These are phyloP conservation scores for Habrosyne pyritoides DNA, from an alignment of 2,888 invertebrate genomes.

Conservation along the genomic window DNA sequence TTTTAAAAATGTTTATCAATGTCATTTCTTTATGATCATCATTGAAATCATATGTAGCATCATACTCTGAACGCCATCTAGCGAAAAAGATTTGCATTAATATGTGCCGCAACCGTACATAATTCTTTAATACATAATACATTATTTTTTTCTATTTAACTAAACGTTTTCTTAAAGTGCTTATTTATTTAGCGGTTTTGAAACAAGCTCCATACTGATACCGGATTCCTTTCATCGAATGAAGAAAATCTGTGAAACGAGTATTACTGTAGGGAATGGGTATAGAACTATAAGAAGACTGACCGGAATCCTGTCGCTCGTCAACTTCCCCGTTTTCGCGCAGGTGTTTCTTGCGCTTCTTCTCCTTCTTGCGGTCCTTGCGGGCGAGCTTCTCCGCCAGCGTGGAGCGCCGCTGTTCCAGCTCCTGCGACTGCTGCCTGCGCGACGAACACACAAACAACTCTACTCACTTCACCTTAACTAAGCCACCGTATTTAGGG, in stretches of 20 bases:
- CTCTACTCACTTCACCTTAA: not conserved
- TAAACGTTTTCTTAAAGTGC: too few relatives aligned
- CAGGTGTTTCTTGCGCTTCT: slow-evolving; percentile 86
- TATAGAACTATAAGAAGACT: not conserved
- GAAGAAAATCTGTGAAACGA: too few relatives aligned
- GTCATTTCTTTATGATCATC: too few relatives aligned
- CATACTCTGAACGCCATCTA: not conserved
- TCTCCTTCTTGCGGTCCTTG: slow-evolving; percentile 89
- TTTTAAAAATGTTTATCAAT: too few relatives aligned
- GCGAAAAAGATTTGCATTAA: not conserved
- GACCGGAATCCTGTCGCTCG: slow-evolving; percentile 5
- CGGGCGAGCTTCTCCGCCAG: slow-evolving; percentile 89
- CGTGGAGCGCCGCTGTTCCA: slow-evolving; percentile 87
- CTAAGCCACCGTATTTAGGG: too few relatives aligned
- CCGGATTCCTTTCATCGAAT: too few relatives aligned
- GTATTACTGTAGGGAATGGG: too few relatives aligned
- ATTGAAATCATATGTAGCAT: too few relatives aligned
- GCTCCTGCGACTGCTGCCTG: slow-evolving; percentile 81
- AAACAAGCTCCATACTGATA: too few relatives aligned
- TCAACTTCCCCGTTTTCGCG: slow-evolving; percentile 53
- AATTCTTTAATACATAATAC: too few relatives aligned
- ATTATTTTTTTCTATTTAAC: too few relatives aligned
- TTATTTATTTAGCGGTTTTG: too few relatives aligned
- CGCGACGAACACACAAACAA: not conserved
- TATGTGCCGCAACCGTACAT: not conserved